Percentiles rank a stretch among this genome's conserved stretches.
Evolutionary conservation across 2,888 invertebrate species (phyloP).

Genomic region (Drosophila pegasa): DNA sequence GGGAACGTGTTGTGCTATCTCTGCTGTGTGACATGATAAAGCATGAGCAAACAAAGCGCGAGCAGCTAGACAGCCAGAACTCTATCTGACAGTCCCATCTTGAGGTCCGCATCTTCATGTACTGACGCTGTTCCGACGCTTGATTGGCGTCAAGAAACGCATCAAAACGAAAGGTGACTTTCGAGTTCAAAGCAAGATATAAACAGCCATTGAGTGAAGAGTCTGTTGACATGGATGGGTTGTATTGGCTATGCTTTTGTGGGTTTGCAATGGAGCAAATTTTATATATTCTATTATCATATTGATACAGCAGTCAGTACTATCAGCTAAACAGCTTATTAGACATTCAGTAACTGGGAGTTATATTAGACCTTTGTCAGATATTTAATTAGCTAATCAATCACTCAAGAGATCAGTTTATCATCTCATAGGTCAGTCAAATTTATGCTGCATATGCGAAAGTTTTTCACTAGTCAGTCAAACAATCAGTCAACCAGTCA

Average conservation of each 20-base stretch:
- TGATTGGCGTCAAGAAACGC: constrained; percentile 78
- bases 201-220: constrained; percentile 6
- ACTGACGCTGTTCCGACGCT: constrained; percentile 34
- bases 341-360: not conserved
- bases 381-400: too few species aligned
- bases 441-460: too few species aligned
- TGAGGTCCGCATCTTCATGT: not conserved
- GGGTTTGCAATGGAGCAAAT: not conserved
- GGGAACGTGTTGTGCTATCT: constrained; percentile 19
- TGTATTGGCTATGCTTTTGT: not conserved
- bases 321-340: not conserved
- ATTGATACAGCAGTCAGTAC: not conserved
- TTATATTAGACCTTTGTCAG: not conserved
- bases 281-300: not conserved
- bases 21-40: constrained; percentile 62
- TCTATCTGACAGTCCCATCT: constrained; percentile 9
- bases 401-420: not conserved
- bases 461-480: not conserved
- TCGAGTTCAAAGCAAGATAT: constrained; percentile 62
- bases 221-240: not conserved
- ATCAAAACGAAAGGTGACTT: constrained; percentile 69
- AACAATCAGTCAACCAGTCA: not conserved
- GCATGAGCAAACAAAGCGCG: constrained; percentile 54
- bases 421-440: not conserved
- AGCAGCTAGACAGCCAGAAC: constrained; percentile 16